phyloP scores from a whole-genome alignment of 1,140 invertebrate genomes.

The Cataglyphis hispanica region DNA sequence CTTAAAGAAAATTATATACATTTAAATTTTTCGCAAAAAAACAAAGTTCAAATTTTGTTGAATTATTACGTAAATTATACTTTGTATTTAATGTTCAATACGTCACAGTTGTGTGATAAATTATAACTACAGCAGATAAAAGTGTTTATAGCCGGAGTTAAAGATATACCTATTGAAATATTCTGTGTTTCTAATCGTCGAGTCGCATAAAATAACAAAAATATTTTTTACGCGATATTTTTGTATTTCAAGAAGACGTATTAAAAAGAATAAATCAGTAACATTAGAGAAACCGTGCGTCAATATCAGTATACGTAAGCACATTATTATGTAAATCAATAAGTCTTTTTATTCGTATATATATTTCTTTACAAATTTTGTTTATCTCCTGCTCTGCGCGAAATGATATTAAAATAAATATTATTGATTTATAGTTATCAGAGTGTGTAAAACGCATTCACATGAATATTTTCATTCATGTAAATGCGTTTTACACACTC shows the following conservation, averaged over 20 bases:
- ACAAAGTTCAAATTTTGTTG: background rate
- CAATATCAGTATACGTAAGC: background rate
- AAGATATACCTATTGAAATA: background rate
- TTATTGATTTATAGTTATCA: too few relatives aligned
- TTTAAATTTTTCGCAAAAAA: too few relatives aligned
- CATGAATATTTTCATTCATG: too few relatives aligned
- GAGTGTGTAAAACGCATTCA: too few relatives aligned
- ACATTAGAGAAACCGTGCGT: background rate
- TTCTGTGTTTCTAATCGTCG: background rate
- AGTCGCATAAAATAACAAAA: background rate
- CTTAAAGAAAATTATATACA: background rate
- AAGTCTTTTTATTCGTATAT: background rate
- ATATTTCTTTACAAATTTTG: background rate
- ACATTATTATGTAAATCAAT: background rate
- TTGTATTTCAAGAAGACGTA: background rate
- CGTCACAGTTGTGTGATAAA: background rate
- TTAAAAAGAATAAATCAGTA: background rate
- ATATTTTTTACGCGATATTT: background rate
- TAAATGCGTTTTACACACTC: too few relatives aligned
- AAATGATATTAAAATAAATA: background rate
- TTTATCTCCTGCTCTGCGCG: too few relatives aligned
- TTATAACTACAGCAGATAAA: background rate
- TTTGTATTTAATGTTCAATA: background rate
- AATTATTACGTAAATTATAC: background rate
- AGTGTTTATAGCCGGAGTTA: constrained; percentile 3